Base-by-base conservation (phyloP, 2,113 vertebrate species). In the Pseudopipra pipra region DNA sequence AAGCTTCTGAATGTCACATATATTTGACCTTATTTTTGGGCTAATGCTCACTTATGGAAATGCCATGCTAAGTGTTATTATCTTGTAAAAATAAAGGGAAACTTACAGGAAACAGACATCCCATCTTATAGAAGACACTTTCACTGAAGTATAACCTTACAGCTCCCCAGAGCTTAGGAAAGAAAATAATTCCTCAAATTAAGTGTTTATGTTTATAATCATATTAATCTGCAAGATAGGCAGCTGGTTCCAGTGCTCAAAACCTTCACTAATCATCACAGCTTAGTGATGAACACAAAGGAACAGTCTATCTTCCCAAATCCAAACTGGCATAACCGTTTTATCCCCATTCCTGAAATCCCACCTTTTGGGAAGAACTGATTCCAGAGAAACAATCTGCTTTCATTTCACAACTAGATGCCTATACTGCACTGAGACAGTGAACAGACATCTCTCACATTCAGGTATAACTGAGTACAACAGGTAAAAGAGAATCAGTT, bases 401-500 rank as follows among this genome's bases (percentile, higher is more conserved):
- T 87, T 47, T 33, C 28, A 8, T 72, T 65, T 44, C 67, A 33
- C 6, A 25, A 44, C 43, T 11, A 47, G 49, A 44, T 51, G n/a
- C 27, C 46, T 88, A 4, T 4, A 11, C 3, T 4, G 3, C n/a
- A 35, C 54, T 5, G 51, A 71, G 39, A 31, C 46, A 49, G 44
- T 5, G 14, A 83, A 54, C 31, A 70, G 46, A 70, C 22, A n/a
- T 5, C 17, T 52, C 72, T 76, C 55, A 63, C 31, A 62, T 14
- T 39, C 43, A 77, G 24, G 43, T 59, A 80, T 70, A 84, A 66
- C 55, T n/a, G 14, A 66, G 49, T 43, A 82, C 91, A 74, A 76
- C 0, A 72, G 30, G 28, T 13, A 62, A 41, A 62, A 85, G 73
- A 88, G 12, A 58, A 74, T 13, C 0, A 2, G 0, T 3, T 41